Evolutionary conservation across 2,113 vertebrate genomes (phyloP), one percentile per base, ranked within the genome.

Genomic region (Callipepla squamata): DNA sequence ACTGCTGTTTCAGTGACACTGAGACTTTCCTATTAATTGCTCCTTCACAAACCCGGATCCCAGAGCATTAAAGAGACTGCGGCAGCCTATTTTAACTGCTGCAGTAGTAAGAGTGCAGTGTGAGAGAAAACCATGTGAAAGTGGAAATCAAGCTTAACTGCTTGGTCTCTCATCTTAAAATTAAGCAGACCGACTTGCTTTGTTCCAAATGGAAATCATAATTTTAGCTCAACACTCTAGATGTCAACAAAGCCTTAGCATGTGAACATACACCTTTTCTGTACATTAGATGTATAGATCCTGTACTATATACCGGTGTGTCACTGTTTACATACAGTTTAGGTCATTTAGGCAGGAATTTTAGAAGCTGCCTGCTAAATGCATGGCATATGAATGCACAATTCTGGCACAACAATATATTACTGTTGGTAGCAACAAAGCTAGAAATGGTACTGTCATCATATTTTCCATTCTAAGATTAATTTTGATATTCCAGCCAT

Each of bases 341-440:
- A 89, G 13, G 53, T 63, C 20, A 83, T 83, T 87, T 79, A 78
- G 89, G 68, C 66, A 94, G 86, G 85, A 84, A 90, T 90, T 93
- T 79, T 92, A 87, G 77, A 88, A 87, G 59, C 40, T 89, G 22
- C 55, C 62, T 91, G 50, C 44, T 77, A 88, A 95, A 95, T 69
- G 90, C 65, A 89, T 66, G 67, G 84, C 83, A 44, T 67, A 69
- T 69, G 80, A 89, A 84, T 55, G 42, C 13, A 79, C 15, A 26
- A 81, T 79, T 93, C 80, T 82, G 32, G 89, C 75, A 95, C 45
- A 84, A 90, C 44, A 87, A 69, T 68, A 72, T 34, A 83, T 45
- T 87, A 91, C 25, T 74, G 86, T 87, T 96, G 92, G 73, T 92
- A 93, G 86, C 78, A 93, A 95, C 88, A 92, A 75, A 80, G 90